Conservation (phyloP, 2,888 invertebrate genomes). For the Thymelicus lineola region DNA sequence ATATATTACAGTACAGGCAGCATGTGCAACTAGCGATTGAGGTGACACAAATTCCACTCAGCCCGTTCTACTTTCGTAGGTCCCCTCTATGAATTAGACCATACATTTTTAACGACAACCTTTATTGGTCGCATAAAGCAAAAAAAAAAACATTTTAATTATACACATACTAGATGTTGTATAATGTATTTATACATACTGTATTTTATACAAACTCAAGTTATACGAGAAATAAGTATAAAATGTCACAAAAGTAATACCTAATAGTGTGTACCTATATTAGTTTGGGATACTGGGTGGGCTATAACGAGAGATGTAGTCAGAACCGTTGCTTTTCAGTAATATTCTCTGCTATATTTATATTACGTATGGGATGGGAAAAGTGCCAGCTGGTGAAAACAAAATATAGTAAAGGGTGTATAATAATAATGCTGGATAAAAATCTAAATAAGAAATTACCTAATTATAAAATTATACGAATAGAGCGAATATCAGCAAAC, state of each 20-base stretch:
- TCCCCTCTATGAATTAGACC: slow-evolving; percentile 52
- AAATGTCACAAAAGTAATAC: slow-evolving; percentile 4
- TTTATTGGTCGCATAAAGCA: background rate
- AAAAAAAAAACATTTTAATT: background rate
- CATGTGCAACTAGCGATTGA: slow-evolving; percentile 44
- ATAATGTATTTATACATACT: background rate
- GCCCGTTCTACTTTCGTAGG: slow-evolving; percentile 59
- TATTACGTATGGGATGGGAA: slow-evolving; percentile 65
- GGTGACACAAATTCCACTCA: slow-evolving; percentile 54
- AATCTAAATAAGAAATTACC: background rate
- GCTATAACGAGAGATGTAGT: slow-evolving; percentile 60
- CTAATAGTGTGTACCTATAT: slow-evolving; percentile 1
- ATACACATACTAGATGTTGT: background rate
- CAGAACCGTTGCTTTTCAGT: slow-evolving; percentile 63
- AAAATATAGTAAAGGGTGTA: slow-evolving; percentile 9
- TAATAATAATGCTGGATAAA: background rate
- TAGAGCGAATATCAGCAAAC: slow-evolving; percentile 13
- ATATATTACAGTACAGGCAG: background rate
- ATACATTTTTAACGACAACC: slow-evolving; percentile 64
- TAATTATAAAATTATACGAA: background rate
- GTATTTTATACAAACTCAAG: too few relatives aligned
- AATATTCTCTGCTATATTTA: slow-evolving; percentile 69
- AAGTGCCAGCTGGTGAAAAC: slow-evolving; percentile 67
- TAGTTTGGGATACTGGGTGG: background rate
- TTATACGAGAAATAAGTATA: background rate